Evolutionary conservation across 2,113 vertebrate genomes (phyloP).

Genomic region (Anseranas semipalmata): DNA sequence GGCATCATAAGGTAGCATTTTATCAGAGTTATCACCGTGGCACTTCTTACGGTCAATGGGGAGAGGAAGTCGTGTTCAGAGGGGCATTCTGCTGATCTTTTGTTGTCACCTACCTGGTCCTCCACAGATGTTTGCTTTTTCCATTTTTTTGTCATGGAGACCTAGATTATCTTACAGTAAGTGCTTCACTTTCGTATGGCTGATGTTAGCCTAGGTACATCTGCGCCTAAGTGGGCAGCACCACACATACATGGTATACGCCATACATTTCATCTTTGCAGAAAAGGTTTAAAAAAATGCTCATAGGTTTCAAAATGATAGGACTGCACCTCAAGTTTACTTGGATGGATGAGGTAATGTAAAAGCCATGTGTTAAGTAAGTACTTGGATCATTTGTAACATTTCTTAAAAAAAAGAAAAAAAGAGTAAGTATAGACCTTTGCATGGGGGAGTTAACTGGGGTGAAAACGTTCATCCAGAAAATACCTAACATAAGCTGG

Average conservation of each 20-base stretch:
- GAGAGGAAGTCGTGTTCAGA: not conserved
- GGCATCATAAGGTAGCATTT: not conserved
- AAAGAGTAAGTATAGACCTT: not conserved
- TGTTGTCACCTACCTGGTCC: accelerated
- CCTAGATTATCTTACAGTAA: not conserved
- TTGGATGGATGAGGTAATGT: constrained; percentile 1
- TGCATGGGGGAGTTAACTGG: not conserved
- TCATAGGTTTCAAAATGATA: constrained; percentile 7
- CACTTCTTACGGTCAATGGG: not conserved
- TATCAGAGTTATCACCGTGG: not conserved
- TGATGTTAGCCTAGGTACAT: accelerated
- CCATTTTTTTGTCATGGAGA: not conserved
- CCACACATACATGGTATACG: not conserved
- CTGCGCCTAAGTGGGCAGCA: accelerated
- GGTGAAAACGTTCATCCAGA: not conserved
- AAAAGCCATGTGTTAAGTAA: not conserved
- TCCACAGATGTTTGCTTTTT: not conserved
- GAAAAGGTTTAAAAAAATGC: constrained; percentile 12
- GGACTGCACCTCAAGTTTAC: constrained; percentile 4
- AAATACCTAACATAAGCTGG: not conserved
- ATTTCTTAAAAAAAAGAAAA: not conserved
- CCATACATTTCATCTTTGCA: not conserved
- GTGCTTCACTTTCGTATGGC: accelerated
- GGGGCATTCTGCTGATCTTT: not conserved
- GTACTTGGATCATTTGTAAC: not conserved